Percentiles rank a stretch among this genome's conserved stretches.
These are phyloP conservation scores for Paratilapia polleni DNA, from an alignment of 2,113 vertebrate genomes.

Conservation along the genomic window DNA sequence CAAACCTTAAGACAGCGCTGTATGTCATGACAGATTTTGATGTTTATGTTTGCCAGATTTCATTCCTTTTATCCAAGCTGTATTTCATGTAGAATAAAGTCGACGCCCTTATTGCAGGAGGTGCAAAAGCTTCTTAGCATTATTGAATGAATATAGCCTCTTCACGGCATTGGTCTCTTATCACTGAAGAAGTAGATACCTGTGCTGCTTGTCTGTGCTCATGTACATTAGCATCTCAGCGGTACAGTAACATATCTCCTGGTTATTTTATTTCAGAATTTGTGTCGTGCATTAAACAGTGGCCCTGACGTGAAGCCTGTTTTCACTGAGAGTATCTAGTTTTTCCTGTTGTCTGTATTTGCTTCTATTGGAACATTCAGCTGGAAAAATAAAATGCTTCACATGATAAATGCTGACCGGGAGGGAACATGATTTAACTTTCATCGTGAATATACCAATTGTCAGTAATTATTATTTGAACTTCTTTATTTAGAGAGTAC, in stretches of 20 bases:
- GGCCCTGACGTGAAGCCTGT: neutral
- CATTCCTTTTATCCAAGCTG: neutral
- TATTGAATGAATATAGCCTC: neutral
- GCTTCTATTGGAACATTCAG: neutral
- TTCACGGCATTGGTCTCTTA: neutral
- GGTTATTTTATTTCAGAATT: conserved; percentile 2
- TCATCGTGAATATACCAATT: neutral
- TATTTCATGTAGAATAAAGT: neutral
- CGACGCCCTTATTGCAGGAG: neutral
- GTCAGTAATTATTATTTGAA: conserved; percentile 5
- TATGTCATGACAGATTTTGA: neutral
- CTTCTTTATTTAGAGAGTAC: conserved; percentile 5
- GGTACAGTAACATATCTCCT: conserved; percentile 29
- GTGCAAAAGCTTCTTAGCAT: neutral
- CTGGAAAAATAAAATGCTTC: neutral
- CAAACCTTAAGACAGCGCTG: neutral
- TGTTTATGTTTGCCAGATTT: neutral
- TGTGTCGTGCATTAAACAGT: neutral
- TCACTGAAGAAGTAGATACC: neutral
- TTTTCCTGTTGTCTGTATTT: neutral
- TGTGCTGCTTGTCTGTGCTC: conserved; percentile 16
- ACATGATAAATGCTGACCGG: neutral
- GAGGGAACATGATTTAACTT: neutral
- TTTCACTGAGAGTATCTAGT: neutral
- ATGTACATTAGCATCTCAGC: neutral